Conservation (phyloP, 2,888 invertebrate genomes). For the Elgonia sp. region DNA sequence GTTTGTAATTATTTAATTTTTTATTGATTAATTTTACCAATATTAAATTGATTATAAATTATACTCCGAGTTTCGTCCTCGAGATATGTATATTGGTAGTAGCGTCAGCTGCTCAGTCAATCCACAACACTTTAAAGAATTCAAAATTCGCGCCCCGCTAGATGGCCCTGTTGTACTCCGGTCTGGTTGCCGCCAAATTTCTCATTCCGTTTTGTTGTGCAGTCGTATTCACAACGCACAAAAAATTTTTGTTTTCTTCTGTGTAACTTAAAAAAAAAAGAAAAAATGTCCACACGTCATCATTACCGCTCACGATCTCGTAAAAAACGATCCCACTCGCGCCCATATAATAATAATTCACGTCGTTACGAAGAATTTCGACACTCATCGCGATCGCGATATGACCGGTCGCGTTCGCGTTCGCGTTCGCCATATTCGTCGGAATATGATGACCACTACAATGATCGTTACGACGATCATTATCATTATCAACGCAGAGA, state of each 20-base stretch:
- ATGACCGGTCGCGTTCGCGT: too few species aligned
- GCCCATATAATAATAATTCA: too few species aligned
- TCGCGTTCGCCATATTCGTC: too few species aligned
- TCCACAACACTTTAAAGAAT: constrained; percentile 7
- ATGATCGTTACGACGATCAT: too few species aligned
- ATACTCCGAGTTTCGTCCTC: not conserved
- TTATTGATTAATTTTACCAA: too few species aligned
- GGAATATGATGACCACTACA: too few species aligned
- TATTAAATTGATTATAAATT: too few species aligned
- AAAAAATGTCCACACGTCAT: not conserved
- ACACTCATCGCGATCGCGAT: too few species aligned
- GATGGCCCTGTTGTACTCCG: not conserved
- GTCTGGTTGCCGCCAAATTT: not conserved
- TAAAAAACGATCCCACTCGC: too few species aligned
- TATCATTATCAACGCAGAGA: not conserved
- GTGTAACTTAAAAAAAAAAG: not conserved
- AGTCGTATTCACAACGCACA: constrained; percentile 1
- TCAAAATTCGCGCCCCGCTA: constrained; percentile 6
- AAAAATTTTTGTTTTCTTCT: not conserved
- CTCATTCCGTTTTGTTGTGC: constrained; percentile 9
- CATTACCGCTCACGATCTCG: not conserved
- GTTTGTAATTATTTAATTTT: too few species aligned
- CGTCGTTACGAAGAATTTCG: too few species aligned
- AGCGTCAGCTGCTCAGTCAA: not conserved
- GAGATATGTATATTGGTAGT: not conserved